Conservation (phyloP, 2,113 vertebrate genomes). For the Oreochromis aureus region DNA sequence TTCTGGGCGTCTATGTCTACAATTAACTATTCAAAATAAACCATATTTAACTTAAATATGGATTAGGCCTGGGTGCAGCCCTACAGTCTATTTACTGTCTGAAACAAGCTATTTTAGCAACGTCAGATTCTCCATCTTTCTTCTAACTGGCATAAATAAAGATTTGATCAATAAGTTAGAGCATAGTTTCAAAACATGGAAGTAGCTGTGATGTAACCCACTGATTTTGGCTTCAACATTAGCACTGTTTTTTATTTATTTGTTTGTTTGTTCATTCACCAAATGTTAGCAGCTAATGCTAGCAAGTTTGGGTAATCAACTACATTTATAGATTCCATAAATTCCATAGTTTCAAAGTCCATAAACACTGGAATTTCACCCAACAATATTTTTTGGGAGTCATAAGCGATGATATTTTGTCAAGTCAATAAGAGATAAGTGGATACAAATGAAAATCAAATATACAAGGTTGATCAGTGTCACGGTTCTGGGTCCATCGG, state of each 20-base stretch:
- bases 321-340: not conserved
- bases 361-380: not conserved
- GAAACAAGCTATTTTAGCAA: not conserved
- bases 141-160: not conserved
- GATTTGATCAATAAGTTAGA: not conserved
- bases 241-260: not conserved
- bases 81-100: not conserved
- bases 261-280: not conserved
- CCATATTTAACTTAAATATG: not conserved
- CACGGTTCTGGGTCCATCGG: too few species aligned
- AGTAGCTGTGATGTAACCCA: not conserved
- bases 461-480: not conserved
- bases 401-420: not conserved
- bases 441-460: not conserved
- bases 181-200: not conserved
- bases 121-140: not conserved
- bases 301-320: not conserved
- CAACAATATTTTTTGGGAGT: not conserved
- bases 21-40: not conserved
- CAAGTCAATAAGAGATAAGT: not conserved
- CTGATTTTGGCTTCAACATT: not conserved
- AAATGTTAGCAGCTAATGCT: not conserved
- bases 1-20: not conserved
- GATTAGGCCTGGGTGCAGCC: not conserved
- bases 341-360: not conserved